These are phyloP conservation scores for Pediacus dermestoides DNA, from an alignment of 2,888 invertebrate genomes.

Conservation along the genomic window DNA sequence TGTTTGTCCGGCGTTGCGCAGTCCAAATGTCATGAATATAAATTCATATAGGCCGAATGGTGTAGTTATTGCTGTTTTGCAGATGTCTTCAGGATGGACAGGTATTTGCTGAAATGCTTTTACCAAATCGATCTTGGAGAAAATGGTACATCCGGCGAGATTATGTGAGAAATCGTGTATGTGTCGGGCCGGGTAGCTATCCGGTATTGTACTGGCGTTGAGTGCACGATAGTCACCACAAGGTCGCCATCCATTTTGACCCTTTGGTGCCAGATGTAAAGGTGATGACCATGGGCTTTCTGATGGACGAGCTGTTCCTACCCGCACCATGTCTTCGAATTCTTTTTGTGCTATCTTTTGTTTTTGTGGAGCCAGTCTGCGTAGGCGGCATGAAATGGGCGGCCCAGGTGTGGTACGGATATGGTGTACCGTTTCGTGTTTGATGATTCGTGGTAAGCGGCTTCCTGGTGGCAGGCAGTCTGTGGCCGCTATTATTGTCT, in stretches of 20 bases:
- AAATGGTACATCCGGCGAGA: slow-evolving; percentile 15
- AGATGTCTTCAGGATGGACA: slow-evolving; percentile 35
- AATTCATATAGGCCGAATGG: slow-evolving; percentile 43
- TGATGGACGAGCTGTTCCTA: slow-evolving; percentile 31
- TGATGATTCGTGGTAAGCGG: too few relatives aligned
- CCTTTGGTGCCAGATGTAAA: slow-evolving; percentile 33
- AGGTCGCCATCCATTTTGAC: slow-evolving; percentile 19
- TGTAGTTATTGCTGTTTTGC: slow-evolving; percentile 42
- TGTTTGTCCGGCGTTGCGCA: slow-evolving; percentile 40
- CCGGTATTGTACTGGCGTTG: slow-evolving; percentile 23
- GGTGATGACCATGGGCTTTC: slow-evolving; percentile 31
- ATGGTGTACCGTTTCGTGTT: too few relatives aligned
- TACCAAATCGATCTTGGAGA: slow-evolving; percentile 15
- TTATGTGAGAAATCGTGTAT: slow-evolving; percentile 24
- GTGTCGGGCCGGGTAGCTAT: slow-evolving; percentile 23
- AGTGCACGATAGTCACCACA: slow-evolving; percentile 29
- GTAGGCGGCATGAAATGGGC: too few relatives aligned
- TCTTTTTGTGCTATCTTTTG: slow-evolving; percentile 26
- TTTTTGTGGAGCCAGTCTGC: slow-evolving; percentile 22
- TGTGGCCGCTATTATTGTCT: too few relatives aligned
- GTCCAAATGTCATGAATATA: slow-evolving; percentile 34
- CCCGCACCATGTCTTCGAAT: slow-evolving; percentile 29
- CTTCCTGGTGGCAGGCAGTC: too few relatives aligned
- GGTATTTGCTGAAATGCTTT: slow-evolving; percentile 42
- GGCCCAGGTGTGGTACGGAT: too few relatives aligned